Evolutionary conservation across 2,113 vertebrate species (phyloP).

Genomic region (Rostratula benghalensis): DNA sequence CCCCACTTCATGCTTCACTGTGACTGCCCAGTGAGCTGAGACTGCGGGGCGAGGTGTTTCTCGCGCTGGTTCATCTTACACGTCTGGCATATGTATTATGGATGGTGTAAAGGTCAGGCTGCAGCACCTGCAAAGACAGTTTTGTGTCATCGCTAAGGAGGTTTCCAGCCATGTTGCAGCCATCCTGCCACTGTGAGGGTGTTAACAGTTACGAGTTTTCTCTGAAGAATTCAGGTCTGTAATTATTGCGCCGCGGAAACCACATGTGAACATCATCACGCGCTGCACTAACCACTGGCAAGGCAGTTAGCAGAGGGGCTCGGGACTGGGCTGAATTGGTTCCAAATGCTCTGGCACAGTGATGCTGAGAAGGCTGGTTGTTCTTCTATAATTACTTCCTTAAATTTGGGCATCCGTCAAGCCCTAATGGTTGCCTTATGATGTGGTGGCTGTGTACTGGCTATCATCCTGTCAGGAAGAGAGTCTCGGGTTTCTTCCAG

Average conservation of each 20-base stretch:
- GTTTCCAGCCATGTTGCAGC: neutral
- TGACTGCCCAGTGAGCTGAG: neutral
- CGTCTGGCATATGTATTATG: fast-evolving
- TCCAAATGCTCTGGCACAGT: constrained; percentile 59
- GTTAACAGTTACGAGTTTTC: constrained; percentile 25
- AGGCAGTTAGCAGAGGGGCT: neutral
- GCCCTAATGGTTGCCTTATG: constrained; percentile 57
- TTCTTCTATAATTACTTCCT: constrained; percentile 67
- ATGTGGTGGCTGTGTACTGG: neutral
- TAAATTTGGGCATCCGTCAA: constrained; percentile 56
- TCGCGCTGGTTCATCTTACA: neutral
- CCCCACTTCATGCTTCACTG: neutral
- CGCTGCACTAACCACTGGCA: constrained; percentile 8
- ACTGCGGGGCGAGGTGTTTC: neutral
- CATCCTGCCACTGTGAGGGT: neutral
- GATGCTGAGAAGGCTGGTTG: constrained; percentile 50
- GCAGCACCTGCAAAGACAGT: neutral
- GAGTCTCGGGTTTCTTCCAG: neutral
- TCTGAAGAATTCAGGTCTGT: constrained; percentile 16
- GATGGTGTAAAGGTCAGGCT: neutral
- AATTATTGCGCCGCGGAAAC: neutral
- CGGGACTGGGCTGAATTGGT: constrained; percentile 24
- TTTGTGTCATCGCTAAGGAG: neutral
- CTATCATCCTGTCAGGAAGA: neutral
- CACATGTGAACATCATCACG: constrained; percentile 48